Evolutionary conservation across 2,113 vertebrate species (phyloP), one percentile per base, ranked within the genome.

Genomic region (Lontra canadensis): DNA sequence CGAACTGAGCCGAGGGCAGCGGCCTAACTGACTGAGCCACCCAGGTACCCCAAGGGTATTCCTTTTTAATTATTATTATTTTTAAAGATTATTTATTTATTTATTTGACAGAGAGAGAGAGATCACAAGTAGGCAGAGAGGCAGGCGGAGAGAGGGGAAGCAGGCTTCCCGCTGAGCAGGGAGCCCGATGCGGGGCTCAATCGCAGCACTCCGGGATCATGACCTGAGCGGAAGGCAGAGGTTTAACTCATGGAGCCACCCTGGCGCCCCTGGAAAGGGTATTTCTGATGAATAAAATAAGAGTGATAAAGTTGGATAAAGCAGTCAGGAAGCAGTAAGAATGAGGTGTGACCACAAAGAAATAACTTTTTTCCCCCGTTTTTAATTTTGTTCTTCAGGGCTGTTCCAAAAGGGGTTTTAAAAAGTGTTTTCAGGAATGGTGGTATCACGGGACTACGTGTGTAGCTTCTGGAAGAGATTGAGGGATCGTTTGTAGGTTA

Each of bases 241-340:
- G 17, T 18, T 55, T 55, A 18, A 55, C 17, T 17, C 52, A 55
- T 0, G 52, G 52, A 55, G 17, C 52, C 17, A 55, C 17, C 17
- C 52, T 18, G 52, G 17, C 17, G 6, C 52, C 52, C 17, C 5
- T 55, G 52, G 52, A 84, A 93, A 93, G 67, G 13, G 15, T 87
- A 84, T 84, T 39, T 95, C 55, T 88, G 69, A 65, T 90, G 36
- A 90, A 71, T 96, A 93, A 94, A 94, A 91, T 52, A 69, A 82
- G 73, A 93, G 55, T 67, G 36, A 61, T 82, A 79, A 90, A 94
- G 10, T 61, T 69, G 49, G 55, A 34, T 84, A 39, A 55, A 69
- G 23, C 57, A 88, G 7, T 81, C 57, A 83, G n/a, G 52, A 94
- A 91, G 57, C 65, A 88, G 25, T 73, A 71, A 71, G 42, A 86